phyloP scores from a whole-genome alignment of 2,797 vertebrate species.

The Hypotaenidia okinawae region DNA sequence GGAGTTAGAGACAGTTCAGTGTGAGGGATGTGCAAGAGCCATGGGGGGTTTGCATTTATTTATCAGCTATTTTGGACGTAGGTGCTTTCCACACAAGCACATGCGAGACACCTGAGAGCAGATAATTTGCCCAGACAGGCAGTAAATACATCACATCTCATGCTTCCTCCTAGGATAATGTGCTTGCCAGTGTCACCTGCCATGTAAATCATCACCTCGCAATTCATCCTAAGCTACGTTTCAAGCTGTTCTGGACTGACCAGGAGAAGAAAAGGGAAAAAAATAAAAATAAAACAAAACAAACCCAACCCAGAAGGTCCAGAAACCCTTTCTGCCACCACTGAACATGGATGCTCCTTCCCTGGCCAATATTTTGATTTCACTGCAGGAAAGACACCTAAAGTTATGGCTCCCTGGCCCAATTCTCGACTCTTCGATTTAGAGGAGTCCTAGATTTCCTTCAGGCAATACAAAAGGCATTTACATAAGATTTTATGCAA shows the following conservation, averaged over 20 bases:
- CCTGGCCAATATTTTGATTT: background rate
- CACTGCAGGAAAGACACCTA: background rate
- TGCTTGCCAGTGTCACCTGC: constrained; percentile 30
- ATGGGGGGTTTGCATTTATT: background rate
- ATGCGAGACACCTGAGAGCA: background rate
- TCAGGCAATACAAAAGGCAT: background rate
- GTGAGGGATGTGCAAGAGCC: background rate
- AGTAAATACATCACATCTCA: constrained; percentile 45
- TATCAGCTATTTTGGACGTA: background rate
- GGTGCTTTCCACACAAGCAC: background rate
- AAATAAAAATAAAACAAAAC: background rate
- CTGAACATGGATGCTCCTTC: background rate
- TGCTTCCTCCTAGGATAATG: constrained; percentile 35
- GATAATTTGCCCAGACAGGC: constrained; percentile 60
- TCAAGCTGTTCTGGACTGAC: background rate
- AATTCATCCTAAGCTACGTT: constrained; percentile 28
- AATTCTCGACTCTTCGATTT: background rate
- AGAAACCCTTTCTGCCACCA: background rate
- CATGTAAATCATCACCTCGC: constrained; percentile 56
- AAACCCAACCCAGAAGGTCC: background rate
- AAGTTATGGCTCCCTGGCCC: background rate
- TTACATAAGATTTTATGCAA: constrained; percentile 7
- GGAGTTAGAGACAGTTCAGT: background rate
- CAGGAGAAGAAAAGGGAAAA: background rate
- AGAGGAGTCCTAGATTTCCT: constrained; percentile 3